Conservation (phyloP, 1,140 invertebrate genomes). For the Hydropsyche tenuis region DNA sequence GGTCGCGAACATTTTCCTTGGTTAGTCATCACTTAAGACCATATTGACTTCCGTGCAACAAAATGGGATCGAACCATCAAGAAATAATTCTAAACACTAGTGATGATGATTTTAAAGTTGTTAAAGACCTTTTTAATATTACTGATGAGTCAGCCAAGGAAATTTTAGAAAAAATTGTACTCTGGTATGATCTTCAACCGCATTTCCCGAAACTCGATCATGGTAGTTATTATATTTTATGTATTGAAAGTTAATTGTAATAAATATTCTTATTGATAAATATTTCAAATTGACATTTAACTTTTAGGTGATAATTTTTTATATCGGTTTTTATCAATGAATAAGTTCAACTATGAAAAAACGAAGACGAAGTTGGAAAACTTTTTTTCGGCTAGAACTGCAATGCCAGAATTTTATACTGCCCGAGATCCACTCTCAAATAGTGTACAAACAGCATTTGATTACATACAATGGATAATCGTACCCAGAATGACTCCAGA, state of each 20-base stretch:
- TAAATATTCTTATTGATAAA: too few species aligned
- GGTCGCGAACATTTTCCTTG: too few species aligned
- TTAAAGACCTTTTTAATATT: neutral
- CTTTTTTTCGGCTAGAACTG: conserved; percentile 9
- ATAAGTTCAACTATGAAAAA: conserved; percentile 12
- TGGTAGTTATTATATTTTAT: neutral
- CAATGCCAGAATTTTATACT: conserved; percentile 12
- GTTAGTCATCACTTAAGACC: too few species aligned
- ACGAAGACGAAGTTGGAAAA: conserved; percentile 28
- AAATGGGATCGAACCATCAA: neutral
- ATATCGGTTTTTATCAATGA: neutral
- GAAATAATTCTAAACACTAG: neutral
- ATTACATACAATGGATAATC: neutral
- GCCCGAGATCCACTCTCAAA: neutral
- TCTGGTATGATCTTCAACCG: conserved; percentile 5
- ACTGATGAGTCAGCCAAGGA: neutral
- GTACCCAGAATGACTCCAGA: conserved; percentile 3
- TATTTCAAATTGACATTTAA: too few species aligned
- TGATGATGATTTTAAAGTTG: neutral
- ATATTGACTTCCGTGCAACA: too few species aligned
- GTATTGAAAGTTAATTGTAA: too few species aligned
- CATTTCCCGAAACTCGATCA: conserved; percentile 16
- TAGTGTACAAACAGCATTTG: conserved; percentile 1
- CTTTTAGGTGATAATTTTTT: neutral
- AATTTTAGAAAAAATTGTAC: neutral